These are phyloP conservation scores for Lucifuga dentata DNA, from an alignment of 2,113 vertebrate genomes.

Conservation along the genomic window DNA sequence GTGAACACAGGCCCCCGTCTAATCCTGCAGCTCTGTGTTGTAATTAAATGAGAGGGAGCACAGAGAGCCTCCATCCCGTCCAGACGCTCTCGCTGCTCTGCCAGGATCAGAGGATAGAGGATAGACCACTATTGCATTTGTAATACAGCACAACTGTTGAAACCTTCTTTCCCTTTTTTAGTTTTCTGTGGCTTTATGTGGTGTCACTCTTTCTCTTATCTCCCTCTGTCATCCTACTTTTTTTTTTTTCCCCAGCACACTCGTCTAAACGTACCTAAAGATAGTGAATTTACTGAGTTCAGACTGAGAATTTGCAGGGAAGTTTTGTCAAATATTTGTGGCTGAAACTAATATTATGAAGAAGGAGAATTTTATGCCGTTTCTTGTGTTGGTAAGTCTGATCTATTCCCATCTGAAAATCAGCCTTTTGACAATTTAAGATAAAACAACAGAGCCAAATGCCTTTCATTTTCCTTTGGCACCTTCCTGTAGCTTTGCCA, in stretches of 20 bases:
- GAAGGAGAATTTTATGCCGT: background rate
- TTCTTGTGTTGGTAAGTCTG: slow-evolving; percentile 1
- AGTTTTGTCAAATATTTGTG: background rate
- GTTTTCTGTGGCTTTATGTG: slow-evolving; percentile 57
- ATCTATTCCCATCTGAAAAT: slow-evolving; percentile 26
- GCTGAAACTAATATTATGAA: background rate
- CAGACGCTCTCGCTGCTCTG: slow-evolving; percentile 84
- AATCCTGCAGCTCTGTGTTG: slow-evolving; percentile 82
- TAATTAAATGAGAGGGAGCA: slow-evolving; percentile 81
- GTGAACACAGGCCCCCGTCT: slow-evolving; percentile 84
- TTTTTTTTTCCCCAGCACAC: slow-evolving; percentile 9
- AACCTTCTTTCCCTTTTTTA: slow-evolving; percentile 70
- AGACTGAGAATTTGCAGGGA: background rate
- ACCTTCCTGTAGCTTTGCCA: slow-evolving; percentile 39
- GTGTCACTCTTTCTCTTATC: slow-evolving; percentile 65
- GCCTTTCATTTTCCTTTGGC: slow-evolving; percentile 21
- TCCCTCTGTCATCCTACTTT: slow-evolving; percentile 48
- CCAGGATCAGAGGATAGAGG: slow-evolving; percentile 82
- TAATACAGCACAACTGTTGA: slow-evolving; percentile 86
- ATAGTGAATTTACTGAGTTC: slow-evolving; percentile 14
- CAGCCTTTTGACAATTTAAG: slow-evolving; percentile 7
- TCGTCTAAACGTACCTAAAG: slow-evolving; percentile 22
- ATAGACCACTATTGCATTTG: slow-evolving; percentile 87
- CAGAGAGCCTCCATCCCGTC: slow-evolving; percentile 78
- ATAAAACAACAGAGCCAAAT: slow-evolving; percentile 15